Percentiles rank a stretch among this genome's conserved stretches.
These are phyloP conservation scores for Cynopterus brachyotis DNA, from an alignment of 2,113 vertebrate genomes.

Conservation along the genomic window DNA sequence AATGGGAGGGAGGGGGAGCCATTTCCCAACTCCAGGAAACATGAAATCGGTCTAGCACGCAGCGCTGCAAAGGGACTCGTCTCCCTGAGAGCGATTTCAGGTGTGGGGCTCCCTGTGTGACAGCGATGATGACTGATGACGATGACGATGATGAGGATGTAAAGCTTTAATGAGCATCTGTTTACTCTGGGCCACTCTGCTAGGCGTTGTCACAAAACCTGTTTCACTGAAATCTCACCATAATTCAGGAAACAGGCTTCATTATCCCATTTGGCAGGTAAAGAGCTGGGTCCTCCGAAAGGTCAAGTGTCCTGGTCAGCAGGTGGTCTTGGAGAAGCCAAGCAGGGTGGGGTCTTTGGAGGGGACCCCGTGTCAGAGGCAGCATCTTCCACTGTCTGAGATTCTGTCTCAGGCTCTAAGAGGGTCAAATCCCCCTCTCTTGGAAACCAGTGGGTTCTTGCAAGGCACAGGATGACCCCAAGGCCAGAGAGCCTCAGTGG, in stretches of 20 bases:
- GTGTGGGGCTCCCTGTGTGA: not conserved
- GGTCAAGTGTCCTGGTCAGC: not conserved
- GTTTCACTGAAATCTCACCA: not conserved
- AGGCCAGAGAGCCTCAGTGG: not conserved
- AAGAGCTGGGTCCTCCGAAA: not conserved
- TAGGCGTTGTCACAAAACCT: not conserved
- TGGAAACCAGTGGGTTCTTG: not conserved
- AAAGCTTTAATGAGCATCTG: not conserved
- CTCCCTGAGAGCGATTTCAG: not conserved
- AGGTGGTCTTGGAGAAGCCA: not conserved
- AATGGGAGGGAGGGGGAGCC: too few species aligned
- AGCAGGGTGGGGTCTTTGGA: not conserved
- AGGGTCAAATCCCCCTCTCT: not conserved
- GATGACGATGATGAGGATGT: not conserved
- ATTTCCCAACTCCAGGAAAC: not conserved
- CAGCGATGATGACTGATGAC: too few species aligned
- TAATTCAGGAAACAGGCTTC: fast-evolving
- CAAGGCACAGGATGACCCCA: not conserved
- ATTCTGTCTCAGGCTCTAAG: not conserved
- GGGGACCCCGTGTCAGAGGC: fast-evolving
- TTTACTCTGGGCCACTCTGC: not conserved
- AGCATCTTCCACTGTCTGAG: not conserved
- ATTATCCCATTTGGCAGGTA: not conserved
- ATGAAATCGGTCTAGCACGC: fast-evolving
- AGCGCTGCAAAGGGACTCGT: not conserved